phyloP scores from a whole-genome alignment of 2,113 vertebrate species.

The Ceyx cyanopectus region DNA sequence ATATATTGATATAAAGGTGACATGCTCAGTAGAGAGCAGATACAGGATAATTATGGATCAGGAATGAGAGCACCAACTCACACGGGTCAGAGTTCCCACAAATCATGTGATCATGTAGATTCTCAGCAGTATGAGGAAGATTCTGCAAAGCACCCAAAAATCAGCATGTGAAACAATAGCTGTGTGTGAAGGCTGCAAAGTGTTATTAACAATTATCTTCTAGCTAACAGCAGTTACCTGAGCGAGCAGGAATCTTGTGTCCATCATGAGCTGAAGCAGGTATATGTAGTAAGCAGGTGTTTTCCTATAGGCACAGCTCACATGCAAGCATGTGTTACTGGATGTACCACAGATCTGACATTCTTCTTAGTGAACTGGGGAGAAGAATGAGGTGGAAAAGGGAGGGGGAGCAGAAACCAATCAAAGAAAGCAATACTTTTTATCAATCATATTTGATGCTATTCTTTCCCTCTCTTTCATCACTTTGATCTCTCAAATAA shows the following conservation, averaged over 20 bases:
- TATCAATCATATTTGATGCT: conserved; percentile 77
- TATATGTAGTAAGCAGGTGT: conserved; percentile 67
- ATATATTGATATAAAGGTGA: neutral
- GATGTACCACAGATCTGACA: conserved; percentile 65
- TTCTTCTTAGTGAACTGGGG: conserved; percentile 38
- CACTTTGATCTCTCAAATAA: conserved; percentile 76
- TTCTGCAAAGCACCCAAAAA: neutral
- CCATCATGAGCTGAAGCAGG: conserved; percentile 32
- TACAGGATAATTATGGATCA: neutral
- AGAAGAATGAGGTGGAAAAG: conserved; percentile 62
- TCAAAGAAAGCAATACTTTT: conserved; percentile 72
- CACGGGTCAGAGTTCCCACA: neutral
- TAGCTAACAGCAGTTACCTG: conserved; percentile 16
- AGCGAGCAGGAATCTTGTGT: neutral
- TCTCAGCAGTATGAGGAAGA: neutral
- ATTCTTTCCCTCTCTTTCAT: conserved; percentile 69
- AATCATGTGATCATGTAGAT: neutral
- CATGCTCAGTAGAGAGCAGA: neutral
- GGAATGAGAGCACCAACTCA: rapidly evolving
- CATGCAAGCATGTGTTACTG: conserved; percentile 58
- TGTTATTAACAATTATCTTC: neutral
- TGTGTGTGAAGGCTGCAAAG: neutral
- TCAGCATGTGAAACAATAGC: rapidly evolving
- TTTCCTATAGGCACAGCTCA: conserved; percentile 67
- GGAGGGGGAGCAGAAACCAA: conserved; percentile 65